phyloP scores from a whole-genome alignment of 2,888 invertebrate genomes.

The Carcina quercana region DNA sequence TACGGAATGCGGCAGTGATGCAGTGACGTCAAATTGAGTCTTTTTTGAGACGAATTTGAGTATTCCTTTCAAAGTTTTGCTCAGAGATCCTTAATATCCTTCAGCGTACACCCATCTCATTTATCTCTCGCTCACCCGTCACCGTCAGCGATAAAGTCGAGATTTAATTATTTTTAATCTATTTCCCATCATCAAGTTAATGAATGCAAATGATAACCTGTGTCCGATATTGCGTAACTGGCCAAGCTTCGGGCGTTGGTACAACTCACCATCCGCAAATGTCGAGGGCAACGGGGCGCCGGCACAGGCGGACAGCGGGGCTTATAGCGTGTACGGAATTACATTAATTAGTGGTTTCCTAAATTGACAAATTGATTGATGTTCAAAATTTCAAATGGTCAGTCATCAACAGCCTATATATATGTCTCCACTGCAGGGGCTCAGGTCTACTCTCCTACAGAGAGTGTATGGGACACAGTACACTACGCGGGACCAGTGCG shows the following conservation, averaged over 20 bases:
- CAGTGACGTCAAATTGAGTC: too few species aligned
- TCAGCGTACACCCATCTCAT: too few species aligned
- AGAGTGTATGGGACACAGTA: background rate
- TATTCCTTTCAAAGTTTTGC: too few species aligned
- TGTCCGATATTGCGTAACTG: constrained; percentile 43
- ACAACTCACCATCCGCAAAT: constrained; percentile 45
- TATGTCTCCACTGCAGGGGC: too few species aligned
- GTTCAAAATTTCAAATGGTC: background rate
- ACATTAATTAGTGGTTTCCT: background rate
- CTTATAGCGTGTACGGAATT: background rate
- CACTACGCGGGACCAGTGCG: background rate
- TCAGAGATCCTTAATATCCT: too few species aligned
- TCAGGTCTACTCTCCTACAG: background rate
- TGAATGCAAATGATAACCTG: constrained; percentile 46
- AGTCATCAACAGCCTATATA: too few species aligned
- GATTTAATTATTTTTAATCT: constrained; percentile 16
- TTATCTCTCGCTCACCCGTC: too few species aligned
- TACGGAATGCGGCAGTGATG: too few species aligned
- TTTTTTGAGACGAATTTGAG: too few species aligned
- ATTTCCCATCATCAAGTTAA: constrained; percentile 38
- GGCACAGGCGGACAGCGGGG: constrained; percentile 17
- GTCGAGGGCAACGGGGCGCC: constrained; percentile 32
- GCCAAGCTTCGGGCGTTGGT: constrained; percentile 39
- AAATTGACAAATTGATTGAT: background rate
- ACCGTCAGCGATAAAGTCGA: background rate